Conservation (phyloP, 2,113 vertebrate species). For the Chloebia gouldiae region DNA sequence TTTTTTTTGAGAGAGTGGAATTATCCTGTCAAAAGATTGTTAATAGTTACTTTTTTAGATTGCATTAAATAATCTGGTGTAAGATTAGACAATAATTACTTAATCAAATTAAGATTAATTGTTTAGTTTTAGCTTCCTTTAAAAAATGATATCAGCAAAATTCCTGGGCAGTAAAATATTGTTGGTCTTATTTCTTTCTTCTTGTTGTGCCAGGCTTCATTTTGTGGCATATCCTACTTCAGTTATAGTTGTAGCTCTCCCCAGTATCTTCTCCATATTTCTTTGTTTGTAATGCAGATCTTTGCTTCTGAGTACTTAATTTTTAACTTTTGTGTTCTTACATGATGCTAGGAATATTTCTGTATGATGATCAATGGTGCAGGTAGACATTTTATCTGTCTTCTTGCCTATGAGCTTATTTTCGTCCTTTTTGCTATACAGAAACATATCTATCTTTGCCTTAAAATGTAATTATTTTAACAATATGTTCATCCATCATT, state of each 20-base stretch:
- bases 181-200: neutral
- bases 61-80: neutral
- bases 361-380: neutral
- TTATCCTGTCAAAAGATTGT: conserved; percentile 51
- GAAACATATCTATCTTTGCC: neutral
- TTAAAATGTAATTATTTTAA: conserved; percentile 4
- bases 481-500: neutral
- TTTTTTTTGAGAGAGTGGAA: neutral
- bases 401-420: neutral
- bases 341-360: neutral
- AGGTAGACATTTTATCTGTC: neutral
- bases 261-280: neutral
- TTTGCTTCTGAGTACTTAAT: neutral
- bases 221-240: neutral
- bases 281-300: neutral
- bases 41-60: neutral
- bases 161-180: neutral
- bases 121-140: neutral
- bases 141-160: neutral
- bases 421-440: neutral
- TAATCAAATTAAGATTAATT: neutral
- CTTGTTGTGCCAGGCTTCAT: neutral
- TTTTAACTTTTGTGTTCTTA: conserved; percentile 33
- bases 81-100: neutral
- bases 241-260: conserved; percentile 21